Percentiles rank a stretch among this genome's conserved stretches.
These are phyloP conservation scores for Acrocephalus kingi DNA, from an alignment of 2,113 vertebrate species.

Conservation along the genomic window DNA sequence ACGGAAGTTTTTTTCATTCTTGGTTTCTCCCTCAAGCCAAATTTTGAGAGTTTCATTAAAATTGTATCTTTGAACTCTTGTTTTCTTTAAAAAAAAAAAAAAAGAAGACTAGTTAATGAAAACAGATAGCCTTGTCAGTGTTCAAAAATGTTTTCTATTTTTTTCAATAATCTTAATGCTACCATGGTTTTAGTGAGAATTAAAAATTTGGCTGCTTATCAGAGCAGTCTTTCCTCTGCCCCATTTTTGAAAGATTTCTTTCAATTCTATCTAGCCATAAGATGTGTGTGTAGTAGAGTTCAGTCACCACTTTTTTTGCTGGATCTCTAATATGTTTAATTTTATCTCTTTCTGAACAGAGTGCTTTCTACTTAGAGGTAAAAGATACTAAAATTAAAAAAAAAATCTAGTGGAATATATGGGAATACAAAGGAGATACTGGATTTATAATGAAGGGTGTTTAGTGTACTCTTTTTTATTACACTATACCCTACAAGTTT, in stretches of 20 bases:
- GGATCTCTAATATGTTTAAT: background rate
- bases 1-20: background rate
- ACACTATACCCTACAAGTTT: background rate
- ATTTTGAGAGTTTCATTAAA: conserved; percentile 6
- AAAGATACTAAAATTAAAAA: background rate
- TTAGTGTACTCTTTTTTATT: background rate
- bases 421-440: background rate
- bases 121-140: background rate
- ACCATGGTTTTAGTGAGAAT: background rate
- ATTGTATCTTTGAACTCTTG: background rate
- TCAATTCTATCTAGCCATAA: background rate
- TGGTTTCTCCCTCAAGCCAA: background rate
- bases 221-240: background rate
- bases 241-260: background rate
- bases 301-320: background rate
- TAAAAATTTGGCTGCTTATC: background rate
- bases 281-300: background rate
- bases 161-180: background rate
- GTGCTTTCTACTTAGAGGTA: background rate
- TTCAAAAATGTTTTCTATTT: background rate
- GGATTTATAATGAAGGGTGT: background rate
- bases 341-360: background rate
- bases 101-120: background rate
- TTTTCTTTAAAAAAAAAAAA: background rate
- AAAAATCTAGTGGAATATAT: background rate